These are phyloP conservation scores for Pollenia angustigena DNA, from an alignment of 2,888 invertebrate genomes.

Conservation along the genomic window DNA sequence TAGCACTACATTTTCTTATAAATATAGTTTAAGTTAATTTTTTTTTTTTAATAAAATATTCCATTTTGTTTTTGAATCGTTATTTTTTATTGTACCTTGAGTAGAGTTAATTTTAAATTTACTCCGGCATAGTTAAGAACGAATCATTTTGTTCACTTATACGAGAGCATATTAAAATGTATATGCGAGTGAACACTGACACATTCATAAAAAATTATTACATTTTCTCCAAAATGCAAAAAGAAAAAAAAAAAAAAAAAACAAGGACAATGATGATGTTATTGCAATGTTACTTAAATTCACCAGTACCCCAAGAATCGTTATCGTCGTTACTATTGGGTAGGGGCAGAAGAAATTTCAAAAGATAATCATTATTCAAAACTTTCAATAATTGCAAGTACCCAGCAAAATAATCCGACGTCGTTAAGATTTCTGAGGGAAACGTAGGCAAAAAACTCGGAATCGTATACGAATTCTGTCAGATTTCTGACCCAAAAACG, in stretches of 20 bases:
- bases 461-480: too few species aligned
- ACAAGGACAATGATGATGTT: conserved; percentile 22
- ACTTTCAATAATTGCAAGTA: too few species aligned
- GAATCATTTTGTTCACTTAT: conserved; percentile 21
- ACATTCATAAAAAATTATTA: conserved; percentile 30
- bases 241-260: background rate
- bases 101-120: conserved; percentile 22
- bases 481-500: too few species aligned
- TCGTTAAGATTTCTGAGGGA: too few species aligned
- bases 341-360: background rate
- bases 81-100: background rate
- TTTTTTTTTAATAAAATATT: too few species aligned
- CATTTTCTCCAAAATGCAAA: background rate
- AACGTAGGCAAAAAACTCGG: too few species aligned
- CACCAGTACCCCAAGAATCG: conserved; percentile 1
- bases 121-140: conserved; percentile 11
- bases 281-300: conserved; percentile 33
- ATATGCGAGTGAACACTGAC: background rate
- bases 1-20: too few species aligned
- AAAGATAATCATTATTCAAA: background rate
- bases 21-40: too few species aligned
- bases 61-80: too few species aligned
- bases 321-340: background rate
- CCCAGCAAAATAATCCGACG: too few species aligned
- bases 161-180: background rate